Conservation (phyloP, 2,797 vertebrate genomes). For the Sebastes oblongus region DNA sequence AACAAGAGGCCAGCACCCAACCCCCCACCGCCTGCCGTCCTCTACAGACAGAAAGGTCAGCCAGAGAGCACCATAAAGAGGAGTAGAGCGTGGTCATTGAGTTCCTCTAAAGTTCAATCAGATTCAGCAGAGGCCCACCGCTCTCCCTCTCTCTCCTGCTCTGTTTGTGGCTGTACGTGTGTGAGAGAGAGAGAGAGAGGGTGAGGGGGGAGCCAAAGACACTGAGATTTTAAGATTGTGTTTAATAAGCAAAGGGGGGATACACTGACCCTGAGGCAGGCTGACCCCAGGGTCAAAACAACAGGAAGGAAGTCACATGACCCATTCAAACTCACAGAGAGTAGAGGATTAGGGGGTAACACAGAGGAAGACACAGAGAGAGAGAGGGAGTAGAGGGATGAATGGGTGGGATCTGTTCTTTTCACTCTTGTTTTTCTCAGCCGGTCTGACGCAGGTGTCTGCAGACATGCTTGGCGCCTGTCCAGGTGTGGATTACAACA, state of each 20-base stretch:
- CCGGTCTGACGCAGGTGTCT: slow-evolving; percentile 73
- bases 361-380: slow-evolving; percentile 8
- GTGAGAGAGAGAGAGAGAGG: background rate
- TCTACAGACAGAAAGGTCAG: slow-evolving; percentile 72
- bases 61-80: slow-evolving; percentile 61
- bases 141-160: slow-evolving; percentile 17
- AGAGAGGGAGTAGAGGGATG: background rate
- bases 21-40: slow-evolving; percentile 36
- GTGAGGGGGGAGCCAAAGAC: background rate
- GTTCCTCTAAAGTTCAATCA: slow-evolving; percentile 76
- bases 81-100: slow-evolving; percentile 55
- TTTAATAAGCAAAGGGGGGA: slow-evolving; percentile 53
- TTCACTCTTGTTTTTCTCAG: slow-evolving; percentile 70
- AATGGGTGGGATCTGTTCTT: slow-evolving; percentile 50
- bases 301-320: slow-evolving; percentile 78
- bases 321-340: slow-evolving; percentile 33
- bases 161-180: background rate
- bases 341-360: background rate
- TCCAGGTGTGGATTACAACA: slow-evolving; percentile 76
- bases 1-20: slow-evolving; percentile 55
- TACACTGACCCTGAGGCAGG: slow-evolving; percentile 56
- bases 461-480: slow-evolving; percentile 66
- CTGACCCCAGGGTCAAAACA: slow-evolving; percentile 70
- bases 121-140: slow-evolving; percentile 60
- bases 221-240: slow-evolving; percentile 57